phyloP scores from a whole-genome alignment of 2,888 invertebrate species.

The Epistrophe grossulariae region DNA sequence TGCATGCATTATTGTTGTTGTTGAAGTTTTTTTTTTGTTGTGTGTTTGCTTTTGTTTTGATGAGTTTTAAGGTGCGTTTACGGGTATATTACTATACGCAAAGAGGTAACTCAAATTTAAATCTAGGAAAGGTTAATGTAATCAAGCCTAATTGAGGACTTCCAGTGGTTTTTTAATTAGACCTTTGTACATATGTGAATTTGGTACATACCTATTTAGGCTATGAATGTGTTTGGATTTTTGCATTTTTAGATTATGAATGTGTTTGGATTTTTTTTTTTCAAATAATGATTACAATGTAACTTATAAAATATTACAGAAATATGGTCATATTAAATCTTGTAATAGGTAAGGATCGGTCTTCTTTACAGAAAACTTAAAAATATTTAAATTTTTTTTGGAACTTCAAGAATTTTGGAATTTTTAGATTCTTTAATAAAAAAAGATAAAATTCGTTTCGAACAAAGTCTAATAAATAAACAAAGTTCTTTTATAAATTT shows the following conservation, averaged over 20 bases:
- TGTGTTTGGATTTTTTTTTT: background rate
- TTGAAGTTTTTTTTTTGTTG: background rate
- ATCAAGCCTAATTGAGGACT: conserved; percentile 13
- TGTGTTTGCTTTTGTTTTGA: background rate
- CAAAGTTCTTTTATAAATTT: no score
- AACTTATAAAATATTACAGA: no score
- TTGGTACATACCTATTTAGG: background rate
- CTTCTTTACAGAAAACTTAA: no score
- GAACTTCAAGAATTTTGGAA: no score
- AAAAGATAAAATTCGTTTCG: no score
- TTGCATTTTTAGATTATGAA: no score
- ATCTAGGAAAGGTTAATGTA: background rate
- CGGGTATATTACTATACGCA: background rate
- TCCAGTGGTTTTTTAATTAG: background rate
- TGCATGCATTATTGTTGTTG: background rate
- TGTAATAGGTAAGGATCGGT: no score
- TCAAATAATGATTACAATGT: background rate
- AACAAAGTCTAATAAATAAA: no score
- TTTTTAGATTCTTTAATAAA: no score
- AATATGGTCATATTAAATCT: no score
- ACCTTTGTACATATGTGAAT: background rate
- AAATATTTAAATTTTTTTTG: no score
- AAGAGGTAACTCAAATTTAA: background rate
- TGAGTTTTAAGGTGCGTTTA: background rate
- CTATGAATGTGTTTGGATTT: background rate